These are phyloP conservation scores for Threskiornis aethiopicus DNA, from an alignment of 2,797 vertebrate genomes.

Conservation along the genomic window DNA sequence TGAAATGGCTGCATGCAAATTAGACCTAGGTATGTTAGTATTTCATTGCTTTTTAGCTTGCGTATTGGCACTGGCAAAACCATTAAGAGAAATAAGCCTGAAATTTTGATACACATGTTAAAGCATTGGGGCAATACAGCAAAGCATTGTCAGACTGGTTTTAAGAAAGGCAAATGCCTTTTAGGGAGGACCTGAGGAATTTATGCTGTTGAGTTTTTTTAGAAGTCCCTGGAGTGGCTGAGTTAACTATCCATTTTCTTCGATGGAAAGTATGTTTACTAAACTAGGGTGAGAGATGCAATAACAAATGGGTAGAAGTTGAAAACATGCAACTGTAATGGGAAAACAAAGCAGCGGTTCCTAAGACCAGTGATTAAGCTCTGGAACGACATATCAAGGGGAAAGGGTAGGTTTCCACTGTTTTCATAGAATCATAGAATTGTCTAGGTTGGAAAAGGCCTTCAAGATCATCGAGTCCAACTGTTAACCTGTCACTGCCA, in stretches of 20 bases:
- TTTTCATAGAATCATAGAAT: too few relatives aligned
- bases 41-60: not conserved
- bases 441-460: too few relatives aligned
- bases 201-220: not conserved
- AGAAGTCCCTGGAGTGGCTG: not conserved
- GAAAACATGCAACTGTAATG: not conserved
- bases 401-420: not conserved
- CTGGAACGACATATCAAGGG: not conserved
- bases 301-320: not conserved
- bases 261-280: not conserved
- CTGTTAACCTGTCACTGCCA: too few relatives aligned
- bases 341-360: not conserved
- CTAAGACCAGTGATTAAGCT: not conserved
- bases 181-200: not conserved
- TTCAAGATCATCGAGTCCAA: too few relatives aligned
- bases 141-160: rapidly evolving
- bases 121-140: not conserved
- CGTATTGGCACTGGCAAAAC: not conserved
- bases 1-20: not conserved
- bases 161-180: not conserved
- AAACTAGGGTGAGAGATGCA: not conserved
- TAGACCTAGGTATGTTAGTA: not conserved
- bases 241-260: not conserved
- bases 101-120: rapidly evolving
- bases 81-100: not conserved